Evolutionary conservation across 1,140 invertebrate species (phyloP), one percentile per base, ranked within the genome.

Genomic region (Ceratitis capitata): DNA sequence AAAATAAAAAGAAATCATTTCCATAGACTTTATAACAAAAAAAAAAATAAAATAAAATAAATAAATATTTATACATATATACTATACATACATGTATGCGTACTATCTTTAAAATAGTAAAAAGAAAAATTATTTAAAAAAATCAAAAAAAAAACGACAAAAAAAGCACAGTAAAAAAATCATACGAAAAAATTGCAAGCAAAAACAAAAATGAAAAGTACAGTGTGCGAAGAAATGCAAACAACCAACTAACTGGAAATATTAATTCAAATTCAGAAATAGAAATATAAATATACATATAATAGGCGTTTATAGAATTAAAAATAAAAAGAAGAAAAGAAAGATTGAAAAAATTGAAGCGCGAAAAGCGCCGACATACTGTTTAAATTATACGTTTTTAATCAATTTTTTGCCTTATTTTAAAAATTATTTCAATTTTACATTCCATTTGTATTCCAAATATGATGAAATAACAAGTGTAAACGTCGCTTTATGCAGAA

Each of bases 401-500:
- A 56, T 23, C 51, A 29, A 32, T 32, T 29, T 3, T 12, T 29
- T 35, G 61, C 61, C 61, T 69, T 69, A 69, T 35, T 53, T 53
- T 69, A 19, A 39, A 35, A 69, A 69, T 32, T 69, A 35, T 69
- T 35, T 35, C 35, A 19, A 69, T 29, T 39, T 39, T 19, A 69
- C 61, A 69, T 69, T 69, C 61, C 61, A 39, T 69, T 53, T 53
- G n/a, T n/a, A n/a, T n/a, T n/a, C n/a, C n/a, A n/a, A n/a, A n/a
- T n/a, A n/a, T n/a, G n/a, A n/a, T n/a, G n/a, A n/a, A n/a, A n/a
- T n/a, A n/a, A n/a, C n/a, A n/a, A n/a, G n/a, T n/a, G n/a, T n/a
- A n/a, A n/a, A n/a, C n/a, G n/a, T n/a, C n/a, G n/a, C n/a, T 49
- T 53, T 53, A 53, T 53, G n/a, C 14, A 53, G n/a, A 53, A 53